Conservation (phyloP, 2,888 invertebrate species). For the Metacarcinus magister region DNA sequence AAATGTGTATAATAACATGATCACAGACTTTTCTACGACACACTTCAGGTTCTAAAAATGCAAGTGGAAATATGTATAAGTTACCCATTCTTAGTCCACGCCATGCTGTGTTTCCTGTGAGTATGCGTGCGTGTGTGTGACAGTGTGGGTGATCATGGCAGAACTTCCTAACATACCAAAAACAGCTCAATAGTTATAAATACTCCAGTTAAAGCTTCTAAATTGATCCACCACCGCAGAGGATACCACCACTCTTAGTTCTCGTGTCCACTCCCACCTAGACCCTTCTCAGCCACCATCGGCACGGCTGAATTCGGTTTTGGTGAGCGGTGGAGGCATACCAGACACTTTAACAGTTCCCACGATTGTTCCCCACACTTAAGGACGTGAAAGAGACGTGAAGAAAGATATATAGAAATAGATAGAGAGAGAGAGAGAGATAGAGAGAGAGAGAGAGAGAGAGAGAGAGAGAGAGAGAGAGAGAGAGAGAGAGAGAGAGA, state of each 20-base stretch:
- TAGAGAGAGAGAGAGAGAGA: constrained; percentile 44
- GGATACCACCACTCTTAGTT: neutral
- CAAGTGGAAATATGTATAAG: too few relatives aligned
- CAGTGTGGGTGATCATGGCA: too few relatives aligned
- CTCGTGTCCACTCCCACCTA: neutral
- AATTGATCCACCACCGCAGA: neutral
- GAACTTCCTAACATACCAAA: too few relatives aligned
- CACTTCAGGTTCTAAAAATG: too few relatives aligned
- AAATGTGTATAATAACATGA: too few relatives aligned
- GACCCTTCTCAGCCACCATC: neutral
- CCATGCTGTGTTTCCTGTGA: too few relatives aligned
- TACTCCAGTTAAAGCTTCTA: too few relatives aligned
- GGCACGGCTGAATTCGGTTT: neutral
- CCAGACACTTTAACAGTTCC: neutral
- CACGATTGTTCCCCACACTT: neutral
- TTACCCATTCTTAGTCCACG: too few relatives aligned
- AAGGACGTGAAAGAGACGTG: neutral
- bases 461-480: constrained; percentile 18
- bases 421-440: constrained; percentile 45
- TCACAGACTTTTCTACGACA: too few relatives aligned
- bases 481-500: constrained; percentile 20
- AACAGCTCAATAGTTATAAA: too few relatives aligned
- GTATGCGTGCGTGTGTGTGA: too few relatives aligned
- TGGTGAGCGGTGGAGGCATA: neutral
- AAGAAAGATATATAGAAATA: too few relatives aligned